A percentile compares a stretch with the other conserved stretches of the same genome.
Conservation (phyloP, 2,888 invertebrate genomes). For the Loripinus fragilis region DNA sequence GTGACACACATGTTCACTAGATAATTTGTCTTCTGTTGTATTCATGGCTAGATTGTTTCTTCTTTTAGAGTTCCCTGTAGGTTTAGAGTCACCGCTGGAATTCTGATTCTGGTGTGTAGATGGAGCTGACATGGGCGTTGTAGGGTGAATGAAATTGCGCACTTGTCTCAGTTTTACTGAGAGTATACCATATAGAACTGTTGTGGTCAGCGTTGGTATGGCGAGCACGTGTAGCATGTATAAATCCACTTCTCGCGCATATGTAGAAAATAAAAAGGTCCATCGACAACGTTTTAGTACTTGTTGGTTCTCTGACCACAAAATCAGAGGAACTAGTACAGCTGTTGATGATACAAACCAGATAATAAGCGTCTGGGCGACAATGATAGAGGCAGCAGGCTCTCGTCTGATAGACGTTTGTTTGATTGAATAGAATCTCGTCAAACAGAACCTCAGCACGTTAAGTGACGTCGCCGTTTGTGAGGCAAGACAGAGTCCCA, state of each 20-base stretch:
- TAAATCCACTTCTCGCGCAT: neutral
- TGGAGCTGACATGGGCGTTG: too few species aligned
- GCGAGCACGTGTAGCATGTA: conserved; percentile 27
- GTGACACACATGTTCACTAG: neutral
- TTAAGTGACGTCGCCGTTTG: conserved; percentile 28
- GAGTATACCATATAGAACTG: conserved; percentile 15
- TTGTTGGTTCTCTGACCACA: neutral
- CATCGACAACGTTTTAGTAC: conserved; percentile 15
- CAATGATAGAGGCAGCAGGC: neutral
- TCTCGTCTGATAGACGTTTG: neutral
- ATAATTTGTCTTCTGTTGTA: too few species aligned
- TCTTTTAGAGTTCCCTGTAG: neutral
- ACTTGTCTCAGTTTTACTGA: conserved; percentile 13
- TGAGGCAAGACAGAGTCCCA: conserved; percentile 21
- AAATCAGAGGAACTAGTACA: conserved; percentile 15
- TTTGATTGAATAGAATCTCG: conserved; percentile 4
- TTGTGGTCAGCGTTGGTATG: conserved; percentile 23
- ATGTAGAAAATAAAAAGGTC: conserved; percentile 7
- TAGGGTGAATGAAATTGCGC: neutral
- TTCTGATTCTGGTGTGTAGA: too few species aligned
- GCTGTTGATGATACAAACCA: conserved; percentile 6
- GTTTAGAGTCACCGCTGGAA: neutral
- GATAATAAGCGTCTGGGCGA: conserved; percentile 21
- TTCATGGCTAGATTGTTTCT: neutral
- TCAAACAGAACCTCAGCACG: conserved; percentile 28